Percentiles rank a stretch among this genome's conserved stretches.
phyloP scores from a whole-genome alignment of 2,888 invertebrate species.

The Tipula lateralis region DNA sequence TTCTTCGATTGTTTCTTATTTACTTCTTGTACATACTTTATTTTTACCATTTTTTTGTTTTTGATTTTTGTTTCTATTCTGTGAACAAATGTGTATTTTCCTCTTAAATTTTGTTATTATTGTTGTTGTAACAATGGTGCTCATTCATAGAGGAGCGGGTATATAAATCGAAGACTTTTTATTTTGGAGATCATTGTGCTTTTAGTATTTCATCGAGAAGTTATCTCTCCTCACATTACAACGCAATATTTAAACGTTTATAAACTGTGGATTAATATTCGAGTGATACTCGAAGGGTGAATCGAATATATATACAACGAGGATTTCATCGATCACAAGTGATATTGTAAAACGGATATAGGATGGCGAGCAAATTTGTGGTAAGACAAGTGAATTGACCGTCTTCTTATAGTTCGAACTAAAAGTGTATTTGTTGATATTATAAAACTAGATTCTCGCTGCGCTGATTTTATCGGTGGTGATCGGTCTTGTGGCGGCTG shows the following conservation, averaged over 20 bases:
- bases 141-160: background rate
- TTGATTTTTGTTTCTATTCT: conserved; percentile 1
- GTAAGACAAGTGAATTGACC: background rate
- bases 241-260: background rate
- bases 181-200: conserved; percentile 19
- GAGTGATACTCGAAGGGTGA: background rate
- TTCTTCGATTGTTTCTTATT: background rate
- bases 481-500: conserved; percentile 46
- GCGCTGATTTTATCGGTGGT: conserved; percentile 49
- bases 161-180: background rate
- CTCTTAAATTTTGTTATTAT: background rate
- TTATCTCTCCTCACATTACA: background rate
- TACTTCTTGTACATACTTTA: background rate
- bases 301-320: background rate
- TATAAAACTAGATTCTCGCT: conserved; percentile 37
- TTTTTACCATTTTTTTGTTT: background rate
- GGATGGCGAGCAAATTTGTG: background rate
- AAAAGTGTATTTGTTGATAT: conserved; percentile 35
- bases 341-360: background rate
- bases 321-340: background rate
- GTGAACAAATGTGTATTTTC: background rate
- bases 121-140: background rate
- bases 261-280: background rate
- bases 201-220: background rate
- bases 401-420: background rate